Conservation (phyloP, 2,113 vertebrate genomes). For the Cyanistes caeruleus region DNA sequence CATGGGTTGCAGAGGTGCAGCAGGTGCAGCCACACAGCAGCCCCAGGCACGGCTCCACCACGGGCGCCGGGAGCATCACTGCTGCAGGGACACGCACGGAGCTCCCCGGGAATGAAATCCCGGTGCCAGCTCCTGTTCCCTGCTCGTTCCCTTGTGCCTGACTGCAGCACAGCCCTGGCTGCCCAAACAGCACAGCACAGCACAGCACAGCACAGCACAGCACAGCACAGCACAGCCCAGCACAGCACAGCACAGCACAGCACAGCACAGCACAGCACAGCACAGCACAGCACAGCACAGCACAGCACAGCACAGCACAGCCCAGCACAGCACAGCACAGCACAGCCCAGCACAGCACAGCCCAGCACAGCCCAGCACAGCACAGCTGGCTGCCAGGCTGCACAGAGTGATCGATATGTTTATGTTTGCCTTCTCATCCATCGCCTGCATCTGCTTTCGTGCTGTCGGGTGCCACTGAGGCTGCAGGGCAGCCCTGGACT, state of each 20-base stretch:
- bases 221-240: too few species aligned
- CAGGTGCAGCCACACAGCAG: neutral
- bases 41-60: neutral
- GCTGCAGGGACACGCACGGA: neutral
- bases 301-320: too few species aligned
- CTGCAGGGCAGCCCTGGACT: neutral
- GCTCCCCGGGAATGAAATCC: neutral
- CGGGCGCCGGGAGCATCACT: neutral
- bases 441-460: neutral
- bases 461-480: neutral
- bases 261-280: too few species aligned
- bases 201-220: too few species aligned
- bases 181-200: neutral
- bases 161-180: neutral
- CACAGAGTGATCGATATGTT: conserved; percentile 18
- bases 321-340: too few species aligned
- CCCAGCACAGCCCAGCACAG: too few species aligned
- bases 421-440: conserved; percentile 37
- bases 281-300: too few species aligned
- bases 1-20: neutral
- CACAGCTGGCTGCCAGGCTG: neutral
- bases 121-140: neutral
- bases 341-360: too few species aligned
- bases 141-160: neutral
- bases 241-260: too few species aligned